These are phyloP conservation scores for human DNA, from an alignment of 2,113 vertebrate genomes.

Conservation along the genomic window DNA sequence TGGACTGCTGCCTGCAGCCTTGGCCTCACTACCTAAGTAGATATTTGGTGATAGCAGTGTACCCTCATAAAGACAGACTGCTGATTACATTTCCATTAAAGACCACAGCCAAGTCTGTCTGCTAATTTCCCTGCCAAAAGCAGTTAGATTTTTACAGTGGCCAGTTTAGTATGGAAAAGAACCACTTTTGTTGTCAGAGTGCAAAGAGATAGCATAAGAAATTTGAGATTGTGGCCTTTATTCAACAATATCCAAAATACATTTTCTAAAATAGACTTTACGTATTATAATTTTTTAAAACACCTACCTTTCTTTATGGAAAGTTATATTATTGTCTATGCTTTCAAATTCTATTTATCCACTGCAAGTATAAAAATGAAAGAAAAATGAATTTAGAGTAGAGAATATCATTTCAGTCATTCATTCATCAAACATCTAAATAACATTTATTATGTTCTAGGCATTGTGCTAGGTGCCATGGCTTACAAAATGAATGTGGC, in stretches of 20 bases:
- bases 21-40: constrained; percentile 78
- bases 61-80: constrained; percentile 81
- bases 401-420: neutral
- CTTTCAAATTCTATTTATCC: constrained; percentile 9
- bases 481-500: neutral
- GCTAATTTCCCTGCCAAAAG: constrained; percentile 79
- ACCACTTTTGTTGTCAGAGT: constrained; percentile 52
- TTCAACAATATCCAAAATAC: constrained; percentile 54
- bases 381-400: neutral
- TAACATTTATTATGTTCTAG: neutral
- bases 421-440: neutral
- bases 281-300: neutral
- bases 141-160: constrained; percentile 57
- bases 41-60: constrained; percentile 75
- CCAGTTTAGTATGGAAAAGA: constrained; percentile 67
- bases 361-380: neutral
- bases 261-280: neutral
- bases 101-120: constrained; percentile 78
- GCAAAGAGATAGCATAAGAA: constrained; percentile 38
- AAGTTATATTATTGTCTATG: neutral
- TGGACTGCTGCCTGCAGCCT: constrained; percentile 80
- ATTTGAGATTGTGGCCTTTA: constrained; percentile 52
- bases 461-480: neutral
- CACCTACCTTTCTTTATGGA: neutral
- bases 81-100: constrained; percentile 87